These are phyloP conservation scores for Podarcis lilfordi DNA, from an alignment of 2,797 vertebrate species.

Conservation along the genomic window DNA sequence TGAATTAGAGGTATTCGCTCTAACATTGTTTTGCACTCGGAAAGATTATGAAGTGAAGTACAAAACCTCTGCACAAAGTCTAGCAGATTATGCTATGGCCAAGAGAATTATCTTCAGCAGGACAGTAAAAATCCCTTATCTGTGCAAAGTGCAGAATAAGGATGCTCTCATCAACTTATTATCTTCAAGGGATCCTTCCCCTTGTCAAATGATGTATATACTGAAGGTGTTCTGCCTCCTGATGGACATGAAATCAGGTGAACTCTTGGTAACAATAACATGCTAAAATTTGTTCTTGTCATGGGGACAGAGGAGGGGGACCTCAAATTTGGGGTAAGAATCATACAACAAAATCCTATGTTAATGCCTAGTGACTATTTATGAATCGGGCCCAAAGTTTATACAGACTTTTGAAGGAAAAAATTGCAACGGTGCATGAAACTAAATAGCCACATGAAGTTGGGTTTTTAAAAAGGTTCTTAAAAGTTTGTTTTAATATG, in stretches of 20 bases:
- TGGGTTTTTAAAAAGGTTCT: constrained; percentile 57
- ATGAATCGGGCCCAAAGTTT: constrained; percentile 85
- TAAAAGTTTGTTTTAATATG: constrained; percentile 67
- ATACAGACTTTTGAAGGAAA: constrained; percentile 81
- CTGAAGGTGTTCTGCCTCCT: not conserved
- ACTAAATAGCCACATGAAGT: constrained; percentile 81
- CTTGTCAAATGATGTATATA: too few species aligned
- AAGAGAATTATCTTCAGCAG: not conserved
- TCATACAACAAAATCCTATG: constrained; percentile 75
- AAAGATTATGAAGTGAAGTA: not conserved
- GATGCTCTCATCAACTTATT: not conserved
- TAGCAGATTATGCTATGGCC: not conserved
- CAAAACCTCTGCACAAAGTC: not conserved
- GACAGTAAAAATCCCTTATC: not conserved
- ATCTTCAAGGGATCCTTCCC: not conserved
- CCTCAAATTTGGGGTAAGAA: constrained; percentile 62
- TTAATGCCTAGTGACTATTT: constrained; percentile 82
- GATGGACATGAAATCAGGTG: constrained; percentile 49
- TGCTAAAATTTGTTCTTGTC: constrained; percentile 28
- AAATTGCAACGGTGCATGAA: constrained; percentile 82
- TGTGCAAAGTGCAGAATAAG: not conserved
- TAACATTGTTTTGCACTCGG: not conserved
- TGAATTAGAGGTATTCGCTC: constrained; percentile 8
- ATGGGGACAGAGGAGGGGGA: constrained; percentile 39
- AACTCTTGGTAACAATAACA: not conserved